Evolutionary conservation across 2,113 vertebrate genomes (phyloP).

Genomic region (Ariopsis seemanni): DNA sequence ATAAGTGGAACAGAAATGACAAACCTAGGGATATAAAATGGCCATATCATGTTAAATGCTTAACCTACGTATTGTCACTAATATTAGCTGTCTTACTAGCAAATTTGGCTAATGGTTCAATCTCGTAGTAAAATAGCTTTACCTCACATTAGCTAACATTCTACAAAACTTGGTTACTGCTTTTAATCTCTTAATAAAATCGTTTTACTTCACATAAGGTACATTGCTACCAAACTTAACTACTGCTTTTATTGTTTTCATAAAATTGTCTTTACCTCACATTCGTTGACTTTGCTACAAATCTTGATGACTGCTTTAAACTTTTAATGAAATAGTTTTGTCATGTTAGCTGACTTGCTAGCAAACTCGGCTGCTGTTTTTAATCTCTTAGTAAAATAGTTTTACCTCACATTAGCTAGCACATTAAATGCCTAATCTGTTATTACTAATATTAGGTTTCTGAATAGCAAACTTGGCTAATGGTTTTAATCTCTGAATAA

Average conservation of each 20-base stretch:
- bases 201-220: neutral
- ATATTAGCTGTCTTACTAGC: constrained; percentile 15
- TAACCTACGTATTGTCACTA: constrained; percentile 1
- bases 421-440: too few relatives aligned
- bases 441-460: too few relatives aligned
- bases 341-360: neutral
- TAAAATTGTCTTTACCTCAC: neutral
- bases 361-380: neutral
- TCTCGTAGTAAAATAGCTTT: neutral
- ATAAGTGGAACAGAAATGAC: constrained; percentile 4
- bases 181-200: neutral
- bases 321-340: neutral
- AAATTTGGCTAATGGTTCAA: neutral
- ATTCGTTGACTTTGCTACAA: neutral
- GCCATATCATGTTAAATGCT: constrained; percentile 4
- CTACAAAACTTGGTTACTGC: neutral
- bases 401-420: neutral
- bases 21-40: constrained; percentile 12
- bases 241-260: neutral
- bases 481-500: neutral
- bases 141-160: neutral
- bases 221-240: neutral
- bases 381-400: neutral
- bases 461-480: neutral
- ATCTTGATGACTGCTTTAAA: neutral